Base-by-base conservation (phyloP, 30 jellyfish, hydroid and myxozoan genomes). In the Turritopsis dohrnii region DNA sequence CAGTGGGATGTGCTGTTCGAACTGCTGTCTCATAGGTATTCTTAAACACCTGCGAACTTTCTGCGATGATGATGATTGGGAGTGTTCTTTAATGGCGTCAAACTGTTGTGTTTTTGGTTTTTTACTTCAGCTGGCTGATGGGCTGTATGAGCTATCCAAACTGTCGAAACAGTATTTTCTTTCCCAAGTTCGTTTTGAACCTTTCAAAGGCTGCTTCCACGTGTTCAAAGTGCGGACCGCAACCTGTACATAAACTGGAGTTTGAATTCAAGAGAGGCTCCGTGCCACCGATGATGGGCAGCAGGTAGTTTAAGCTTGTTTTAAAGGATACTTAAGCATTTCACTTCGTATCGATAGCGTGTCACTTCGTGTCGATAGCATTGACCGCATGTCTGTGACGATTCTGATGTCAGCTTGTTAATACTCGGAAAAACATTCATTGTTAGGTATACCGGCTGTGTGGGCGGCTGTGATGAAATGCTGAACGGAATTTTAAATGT, bases 91-190 rank as follows among this genome's bases (percentile, higher is more conserved):
- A n/a, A n/a, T n/a, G n/a, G n/a, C n/a, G n/a, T n/a, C n/a, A n/a
- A n/a, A n/a, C n/a, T n/a, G n/a, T n/a, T n/a, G n/a, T n/a, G n/a
- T n/a, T n/a, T n/a, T 41, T 41, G 13, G 5, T 53, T 79, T 66
- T 8, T 53, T 65, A 60, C 29, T 80, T 25, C 76, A 88, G 96
- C 28, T 86, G 29, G 88, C 79, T 93, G 90, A 76, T 93, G 73
- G 98, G 96, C 7, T 93, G 98, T 72, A 86, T 71, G 69, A 96
- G 98, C 27, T 93, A 29, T 71, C 98, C 98, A 7, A 79, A 85
- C 30, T 94, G 99, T 83, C 96, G 90, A 23, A 94, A 88, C 65
- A 74, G 93, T n/a, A 73, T 89, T 1, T 94, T 94, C 86, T 83
- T 94, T 0, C 99, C 99, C 28, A 85, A 86, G 84, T 94, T 94